Evolutionary conservation across 2,797 vertebrate species (phyloP).

Genomic region (Cynodonichthys magdalenae): DNA sequence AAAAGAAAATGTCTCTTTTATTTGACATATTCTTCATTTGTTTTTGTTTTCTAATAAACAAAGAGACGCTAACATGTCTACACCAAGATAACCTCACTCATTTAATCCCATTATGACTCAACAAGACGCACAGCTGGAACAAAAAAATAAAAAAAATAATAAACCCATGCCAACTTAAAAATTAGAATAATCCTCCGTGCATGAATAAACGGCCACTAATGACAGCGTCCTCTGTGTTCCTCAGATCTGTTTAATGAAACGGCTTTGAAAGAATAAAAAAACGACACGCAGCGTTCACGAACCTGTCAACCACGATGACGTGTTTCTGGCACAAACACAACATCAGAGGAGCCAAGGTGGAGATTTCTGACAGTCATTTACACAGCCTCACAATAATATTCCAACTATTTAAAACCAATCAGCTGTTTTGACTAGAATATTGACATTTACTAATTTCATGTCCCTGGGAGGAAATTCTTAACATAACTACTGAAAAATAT

Average conservation of each 20-base stretch:
- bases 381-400: constrained; percentile 2
- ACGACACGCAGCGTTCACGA: constrained; percentile 53
- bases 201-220: constrained; percentile 73
- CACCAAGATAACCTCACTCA: constrained; percentile 71
- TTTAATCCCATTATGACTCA: constrained; percentile 82
- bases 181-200: constrained; percentile 76
- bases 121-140: constrained; percentile 66
- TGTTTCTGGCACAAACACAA: constrained; percentile 41
- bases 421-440: too few species aligned
- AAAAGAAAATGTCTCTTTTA: constrained; percentile 55
- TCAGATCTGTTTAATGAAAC: constrained; percentile 57
- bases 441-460: too few species aligned
- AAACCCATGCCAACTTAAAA: constrained; percentile 71
- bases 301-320: constrained; percentile 49
- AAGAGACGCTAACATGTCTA: constrained; percentile 66
- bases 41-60: constrained; percentile 60
- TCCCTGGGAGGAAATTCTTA: too few species aligned
- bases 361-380: constrained; percentile 19
- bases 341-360: constrained; percentile 4
- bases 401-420: constrained; percentile 10
- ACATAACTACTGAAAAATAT: too few species aligned
- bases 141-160: constrained; percentile 28
- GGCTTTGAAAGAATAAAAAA: constrained; percentile 35
- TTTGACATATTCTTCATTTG: constrained; percentile 40
- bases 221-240: constrained; percentile 65